phyloP scores from a whole-genome alignment of 2,797 vertebrate species.

The Xenops minutus region DNA sequence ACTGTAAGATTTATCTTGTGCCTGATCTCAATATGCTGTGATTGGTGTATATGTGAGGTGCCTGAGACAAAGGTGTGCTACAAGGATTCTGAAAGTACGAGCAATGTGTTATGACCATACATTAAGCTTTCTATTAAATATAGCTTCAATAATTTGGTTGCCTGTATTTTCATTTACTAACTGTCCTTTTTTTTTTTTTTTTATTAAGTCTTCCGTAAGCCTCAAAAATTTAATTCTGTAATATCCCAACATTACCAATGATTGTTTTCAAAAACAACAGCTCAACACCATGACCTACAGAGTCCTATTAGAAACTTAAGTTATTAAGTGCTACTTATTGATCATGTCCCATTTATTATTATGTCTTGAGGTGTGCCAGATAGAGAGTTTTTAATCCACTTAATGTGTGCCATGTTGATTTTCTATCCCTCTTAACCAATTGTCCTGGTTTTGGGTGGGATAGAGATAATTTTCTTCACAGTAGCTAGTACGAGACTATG shows the following conservation, averaged over 20 bases:
- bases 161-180: background rate
- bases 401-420: background rate
- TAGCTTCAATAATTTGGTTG: background rate
- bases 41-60: background rate
- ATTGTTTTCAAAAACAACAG: background rate
- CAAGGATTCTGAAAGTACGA: background rate
- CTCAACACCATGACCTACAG: background rate
- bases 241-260: background rate
- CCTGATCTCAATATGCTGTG: background rate
- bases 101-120: background rate
- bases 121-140: background rate
- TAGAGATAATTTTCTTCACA: background rate
- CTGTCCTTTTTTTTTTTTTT: background rate
- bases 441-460: background rate
- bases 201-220: background rate
- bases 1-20: background rate
- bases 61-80: background rate
- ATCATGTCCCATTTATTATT: background rate
- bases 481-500: background rate
- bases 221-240: background rate
- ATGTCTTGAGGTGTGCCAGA: background rate
- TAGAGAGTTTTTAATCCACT: background rate
- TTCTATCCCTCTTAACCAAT: background rate
- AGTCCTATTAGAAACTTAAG: background rate
- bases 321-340: background rate